Percentiles rank a stretch among this genome's conserved stretches.
Conservation (phyloP, 2,797 vertebrate species). For the Enteromius unitaeniatus region DNA sequence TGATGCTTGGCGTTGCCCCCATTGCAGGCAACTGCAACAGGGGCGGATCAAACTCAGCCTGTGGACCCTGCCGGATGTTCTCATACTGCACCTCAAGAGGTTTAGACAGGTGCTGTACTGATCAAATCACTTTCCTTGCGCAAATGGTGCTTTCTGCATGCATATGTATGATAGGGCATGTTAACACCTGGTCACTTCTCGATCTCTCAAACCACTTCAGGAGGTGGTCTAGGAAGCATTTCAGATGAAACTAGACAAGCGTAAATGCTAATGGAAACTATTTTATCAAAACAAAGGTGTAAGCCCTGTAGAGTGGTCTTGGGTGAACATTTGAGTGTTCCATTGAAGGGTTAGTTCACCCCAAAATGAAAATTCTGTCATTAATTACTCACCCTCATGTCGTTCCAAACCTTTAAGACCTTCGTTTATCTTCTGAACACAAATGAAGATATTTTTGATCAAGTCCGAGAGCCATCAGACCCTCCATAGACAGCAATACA, state of each 20-base stretch:
- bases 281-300: no score
- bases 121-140: background rate
- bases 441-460: no score
- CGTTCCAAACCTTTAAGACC: no score
- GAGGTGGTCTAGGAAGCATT: no score
- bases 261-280: background rate
- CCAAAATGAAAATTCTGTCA: no score
- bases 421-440: no score
- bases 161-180: no score
- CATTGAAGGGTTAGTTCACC: background rate
- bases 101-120: slow-evolving; percentile 89
- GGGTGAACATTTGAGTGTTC: background rate
- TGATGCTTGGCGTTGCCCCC: slow-evolving; percentile 97
- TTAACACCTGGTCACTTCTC: no score
- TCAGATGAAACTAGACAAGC: background rate
- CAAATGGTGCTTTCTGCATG: background rate
- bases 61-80: slow-evolving; percentile 97
- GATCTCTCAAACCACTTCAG: background rate
- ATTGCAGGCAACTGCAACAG: slow-evolving; percentile 98
- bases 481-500: no score
- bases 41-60: slow-evolving; percentile 98
- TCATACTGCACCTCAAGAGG: slow-evolving; percentile 96
- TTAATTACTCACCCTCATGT: no score
- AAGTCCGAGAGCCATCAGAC: no score
- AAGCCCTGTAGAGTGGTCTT: background rate